Conservation (phyloP, 1,140 invertebrate species). For the Eulimnadia texana region DNA sequence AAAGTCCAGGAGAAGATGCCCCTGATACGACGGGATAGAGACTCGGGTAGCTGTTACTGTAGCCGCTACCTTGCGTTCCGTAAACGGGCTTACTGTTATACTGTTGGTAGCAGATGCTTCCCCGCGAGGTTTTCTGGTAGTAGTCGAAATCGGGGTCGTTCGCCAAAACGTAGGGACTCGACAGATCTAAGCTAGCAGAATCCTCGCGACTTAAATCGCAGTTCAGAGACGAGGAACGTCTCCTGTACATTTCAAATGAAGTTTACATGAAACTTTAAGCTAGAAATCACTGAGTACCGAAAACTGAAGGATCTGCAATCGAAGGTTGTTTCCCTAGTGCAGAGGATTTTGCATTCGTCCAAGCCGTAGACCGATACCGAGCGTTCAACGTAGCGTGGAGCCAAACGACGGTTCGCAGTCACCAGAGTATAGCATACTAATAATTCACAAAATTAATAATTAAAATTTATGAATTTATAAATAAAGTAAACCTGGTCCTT, state of each 20-base stretch:
- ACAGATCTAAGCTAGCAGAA: slow-evolving; percentile 2
- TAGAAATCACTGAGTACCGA: slow-evolving; percentile 36
- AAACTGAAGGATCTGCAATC: slow-evolving; percentile 68
- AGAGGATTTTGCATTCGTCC: slow-evolving; percentile 55
- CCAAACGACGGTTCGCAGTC: slow-evolving; percentile 47
- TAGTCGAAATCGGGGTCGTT: slow-evolving; percentile 57
- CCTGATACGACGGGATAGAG: background rate
- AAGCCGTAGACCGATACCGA: slow-evolving; percentile 49
- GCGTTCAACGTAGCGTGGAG: slow-evolving; percentile 44
- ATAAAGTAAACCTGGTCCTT: slow-evolving; percentile 4
- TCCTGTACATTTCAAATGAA: background rate
- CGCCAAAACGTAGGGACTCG: slow-evolving; percentile 36
- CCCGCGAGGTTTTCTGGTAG: slow-evolving; percentile 38
- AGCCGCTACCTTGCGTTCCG: background rate
- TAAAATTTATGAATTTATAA: background rate
- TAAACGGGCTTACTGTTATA: background rate
- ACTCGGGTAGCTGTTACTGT: background rate
- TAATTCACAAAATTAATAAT: slow-evolving; percentile 22
- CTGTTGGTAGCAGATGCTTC: slow-evolving; percentile 9
- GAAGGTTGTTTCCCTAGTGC: slow-evolving; percentile 53
- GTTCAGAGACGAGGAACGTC: background rate
- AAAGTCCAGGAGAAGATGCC: background rate
- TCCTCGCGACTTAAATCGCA: slow-evolving; percentile 16
- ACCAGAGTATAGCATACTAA: slow-evolving; percentile 57
- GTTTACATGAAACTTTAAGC: no score